These are phyloP conservation scores for Stratiolaelaps scimitus DNA, from an alignment of 1,140 invertebrate species.

Conservation along the genomic window DNA sequence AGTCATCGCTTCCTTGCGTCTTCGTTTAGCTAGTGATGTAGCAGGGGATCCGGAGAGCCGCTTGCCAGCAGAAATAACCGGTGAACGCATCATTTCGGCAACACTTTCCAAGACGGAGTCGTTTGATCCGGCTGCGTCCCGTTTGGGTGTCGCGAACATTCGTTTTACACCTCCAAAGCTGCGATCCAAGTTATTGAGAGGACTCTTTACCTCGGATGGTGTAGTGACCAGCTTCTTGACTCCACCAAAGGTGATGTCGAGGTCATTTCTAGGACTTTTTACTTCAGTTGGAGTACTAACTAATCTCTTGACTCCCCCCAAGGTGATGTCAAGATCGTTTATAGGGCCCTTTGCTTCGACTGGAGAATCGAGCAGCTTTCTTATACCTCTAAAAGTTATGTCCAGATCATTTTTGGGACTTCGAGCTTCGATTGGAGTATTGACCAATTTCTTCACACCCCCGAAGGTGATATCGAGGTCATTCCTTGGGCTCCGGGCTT, in stretches of 20 bases:
- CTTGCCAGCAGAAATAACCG: neutral
- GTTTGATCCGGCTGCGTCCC: neutral
- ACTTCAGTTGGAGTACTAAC: neutral
- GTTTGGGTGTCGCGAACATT: neutral
- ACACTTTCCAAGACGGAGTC: neutral
- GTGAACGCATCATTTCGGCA: neutral
- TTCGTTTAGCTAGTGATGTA: constrained; percentile 6
- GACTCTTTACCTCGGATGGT: neutral
- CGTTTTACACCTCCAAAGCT: neutral
- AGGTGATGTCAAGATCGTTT: neutral
- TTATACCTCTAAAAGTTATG: neutral
- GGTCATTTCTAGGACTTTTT: neutral
- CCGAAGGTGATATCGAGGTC: neutral
- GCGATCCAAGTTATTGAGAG: constrained; percentile 2
- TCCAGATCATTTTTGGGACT: constrained; percentile 17
- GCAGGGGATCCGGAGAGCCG: neutral
- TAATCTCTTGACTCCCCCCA: neutral
- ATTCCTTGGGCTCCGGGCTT: neutral
- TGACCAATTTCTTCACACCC: constrained; percentile 1
- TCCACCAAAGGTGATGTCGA: neutral
- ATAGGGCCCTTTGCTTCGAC: neutral
- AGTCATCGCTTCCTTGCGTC: neutral
- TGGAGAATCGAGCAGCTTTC: neutral
- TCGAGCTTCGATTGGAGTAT: neutral
- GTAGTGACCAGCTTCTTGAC: constrained; percentile 1